Conservation (phyloP, 2,888 invertebrate species). For the Diachrysia chrysitis region DNA sequence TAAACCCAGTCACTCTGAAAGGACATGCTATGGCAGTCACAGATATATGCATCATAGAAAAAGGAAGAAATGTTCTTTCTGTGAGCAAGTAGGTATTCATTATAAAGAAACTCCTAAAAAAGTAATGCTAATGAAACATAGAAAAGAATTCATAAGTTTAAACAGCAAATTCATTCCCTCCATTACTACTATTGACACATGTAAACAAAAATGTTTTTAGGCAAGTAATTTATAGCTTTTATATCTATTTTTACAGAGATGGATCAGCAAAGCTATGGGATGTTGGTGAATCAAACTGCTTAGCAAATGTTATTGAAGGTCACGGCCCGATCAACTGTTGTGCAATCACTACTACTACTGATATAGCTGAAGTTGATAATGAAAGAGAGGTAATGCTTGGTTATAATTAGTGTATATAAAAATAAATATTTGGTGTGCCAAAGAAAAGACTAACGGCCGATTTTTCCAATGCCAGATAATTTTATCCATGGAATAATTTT, state of each 20-base stretch:
- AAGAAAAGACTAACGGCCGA: too few relatives aligned
- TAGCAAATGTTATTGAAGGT: slow-evolving; percentile 86
- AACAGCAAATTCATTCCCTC: too few relatives aligned
- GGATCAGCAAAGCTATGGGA: slow-evolving; percentile 92
- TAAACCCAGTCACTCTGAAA: slow-evolving; percentile 90
- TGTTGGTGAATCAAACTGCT: slow-evolving; percentile 90
- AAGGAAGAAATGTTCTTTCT: slow-evolving; percentile 92
- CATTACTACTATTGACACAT: too few relatives aligned
- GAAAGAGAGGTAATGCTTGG: slow-evolving; percentile 78
- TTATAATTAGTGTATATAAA: too few relatives aligned
- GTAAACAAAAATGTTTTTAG: slow-evolving; percentile 58
- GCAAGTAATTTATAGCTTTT: slow-evolving; percentile 84
- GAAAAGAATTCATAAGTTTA: too few relatives aligned
- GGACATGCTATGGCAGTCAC: slow-evolving; percentile 91
- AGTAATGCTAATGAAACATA: too few relatives aligned
- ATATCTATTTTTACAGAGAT: slow-evolving; percentile 85
- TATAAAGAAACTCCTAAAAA: too few relatives aligned
- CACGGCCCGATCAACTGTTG: slow-evolving; percentile 90
- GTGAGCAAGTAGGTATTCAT: slow-evolving; percentile 91
- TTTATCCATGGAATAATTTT: too few relatives aligned
- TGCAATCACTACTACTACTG: slow-evolving; percentile 76
- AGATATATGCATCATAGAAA: slow-evolving; percentile 91
- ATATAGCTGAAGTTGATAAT: slow-evolving; percentile 73
- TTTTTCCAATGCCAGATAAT: too few relatives aligned
- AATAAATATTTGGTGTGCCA: too few relatives aligned